phyloP scores from a whole-genome alignment of 2,113 vertebrate species.

The Stomatorhinus ivindoensis region DNA sequence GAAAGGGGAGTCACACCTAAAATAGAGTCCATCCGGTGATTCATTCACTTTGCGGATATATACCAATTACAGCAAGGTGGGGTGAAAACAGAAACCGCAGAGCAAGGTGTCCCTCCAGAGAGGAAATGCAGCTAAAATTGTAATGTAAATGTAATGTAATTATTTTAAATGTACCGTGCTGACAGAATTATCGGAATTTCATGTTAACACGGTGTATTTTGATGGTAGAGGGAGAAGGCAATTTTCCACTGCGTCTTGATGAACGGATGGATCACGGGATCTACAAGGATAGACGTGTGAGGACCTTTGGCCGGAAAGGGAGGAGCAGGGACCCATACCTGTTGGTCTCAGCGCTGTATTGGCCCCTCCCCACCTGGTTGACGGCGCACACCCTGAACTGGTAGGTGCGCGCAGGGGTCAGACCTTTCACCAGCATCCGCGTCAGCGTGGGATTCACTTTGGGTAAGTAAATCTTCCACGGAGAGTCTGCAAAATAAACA shows the following conservation, averaged over 20 bases:
- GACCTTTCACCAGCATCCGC: constrained; percentile 67
- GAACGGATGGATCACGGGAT: neutral
- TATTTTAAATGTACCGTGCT: neutral
- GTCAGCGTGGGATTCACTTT: constrained; percentile 70
- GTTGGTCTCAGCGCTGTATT: constrained; percentile 83
- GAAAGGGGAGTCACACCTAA: neutral
- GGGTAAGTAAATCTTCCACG: constrained; percentile 86
- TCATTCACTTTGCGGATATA: neutral
- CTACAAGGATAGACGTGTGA: neutral
- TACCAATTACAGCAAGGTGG: neutral
- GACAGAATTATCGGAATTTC: neutral
- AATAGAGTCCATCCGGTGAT: neutral
- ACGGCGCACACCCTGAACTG: constrained; percentile 88
- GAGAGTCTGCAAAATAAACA: constrained; percentile 71
- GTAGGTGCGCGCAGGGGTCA: constrained; percentile 88
- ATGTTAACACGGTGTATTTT: neutral
- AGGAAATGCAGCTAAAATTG: neutral
- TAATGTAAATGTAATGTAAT: no score
- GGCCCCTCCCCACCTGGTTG: constrained; percentile 89
- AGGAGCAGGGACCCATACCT: constrained; percentile 55
- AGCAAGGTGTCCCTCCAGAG: neutral
- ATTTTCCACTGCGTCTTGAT: neutral
- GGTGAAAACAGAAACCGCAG: neutral
- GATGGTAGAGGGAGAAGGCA: neutral
- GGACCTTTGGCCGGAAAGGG: no score